Base-by-base conservation (phyloP, 1,140 invertebrate species). In the Hylaeus anthracinus region DNA sequence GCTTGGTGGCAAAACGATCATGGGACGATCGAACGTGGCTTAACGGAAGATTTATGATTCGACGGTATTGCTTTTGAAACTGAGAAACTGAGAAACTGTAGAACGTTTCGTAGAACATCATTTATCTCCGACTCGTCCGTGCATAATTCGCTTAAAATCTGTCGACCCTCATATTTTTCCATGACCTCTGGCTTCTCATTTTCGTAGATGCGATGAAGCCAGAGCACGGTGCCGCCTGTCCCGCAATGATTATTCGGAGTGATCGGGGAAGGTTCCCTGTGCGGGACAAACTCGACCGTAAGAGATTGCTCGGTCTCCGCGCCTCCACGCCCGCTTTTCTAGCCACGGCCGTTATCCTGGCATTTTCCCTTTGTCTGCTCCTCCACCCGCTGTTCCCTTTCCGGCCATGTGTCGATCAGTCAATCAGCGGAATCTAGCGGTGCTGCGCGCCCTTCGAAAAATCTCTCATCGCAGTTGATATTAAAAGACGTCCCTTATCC, bases 211-310 rank as follows among this genome's bases (percentile, higher is more conserved):
- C 89, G 83, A 85, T 84, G 89, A 87, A 73, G 84, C 89, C 86
- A 43, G 69, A 81, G 43, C 61, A 63, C 37, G 51, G 51, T 51
- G 70, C 69, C 51, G 73, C 58, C 64, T 75, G 81, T 81, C 78
- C 73, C 76, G 83, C 84, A 81, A 89, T 90, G 88, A 91, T 91
- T 91, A 90, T 90, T 91, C 85, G 84, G 88, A 91, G 89, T 91
- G 89, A 90, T 91, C 88, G 88, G 84, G 86, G 81, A 69, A 79
- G 67, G 45, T 83, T 76, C 58, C 75, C 74, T 45, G 63, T 72
- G 74, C 77, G 75, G 72, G 73, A 83, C 88, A 88, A 90, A 90
- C 73, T 91, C 85, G 85, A 87, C 81, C 88, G 86, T 91, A 90
- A 90, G 89, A 91, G 89, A 90, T 91, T 91, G 88, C 86, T 86